Percentiles rank a stretch among this genome's conserved stretches.
These are phyloP conservation scores for Lethocerus indicus DNA, from an alignment of 1,140 invertebrate species.

Conservation along the genomic window DNA sequence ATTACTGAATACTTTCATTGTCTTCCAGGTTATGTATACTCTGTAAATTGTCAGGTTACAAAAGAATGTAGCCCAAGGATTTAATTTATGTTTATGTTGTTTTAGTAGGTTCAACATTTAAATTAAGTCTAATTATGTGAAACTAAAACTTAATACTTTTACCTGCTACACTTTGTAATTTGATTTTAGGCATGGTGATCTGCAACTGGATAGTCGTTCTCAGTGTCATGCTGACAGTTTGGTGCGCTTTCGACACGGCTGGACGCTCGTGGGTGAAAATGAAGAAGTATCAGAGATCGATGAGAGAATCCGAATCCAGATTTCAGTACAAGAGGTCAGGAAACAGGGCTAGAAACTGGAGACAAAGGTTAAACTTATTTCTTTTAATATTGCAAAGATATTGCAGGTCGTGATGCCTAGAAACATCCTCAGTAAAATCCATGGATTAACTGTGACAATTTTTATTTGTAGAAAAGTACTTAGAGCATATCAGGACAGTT, in stretches of 20 bases:
- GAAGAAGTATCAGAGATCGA: constrained; percentile 73
- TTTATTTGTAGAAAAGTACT: constrained; percentile 57
- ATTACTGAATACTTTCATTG: no score
- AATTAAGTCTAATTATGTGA: no score
- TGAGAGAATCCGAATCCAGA: constrained; percentile 51
- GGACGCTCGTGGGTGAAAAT: constrained; percentile 87
- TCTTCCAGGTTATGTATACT: no score
- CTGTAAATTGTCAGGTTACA: no score
- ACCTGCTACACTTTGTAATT: constrained; percentile 3
- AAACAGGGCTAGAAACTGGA: constrained; percentile 67
- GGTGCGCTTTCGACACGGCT: constrained; percentile 77
- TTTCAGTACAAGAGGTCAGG: constrained; percentile 63
- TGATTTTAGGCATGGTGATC: constrained; percentile 51
- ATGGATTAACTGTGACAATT: constrained; percentile 10
- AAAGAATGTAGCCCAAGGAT: no score
- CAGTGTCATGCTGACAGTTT: constrained; percentile 56
- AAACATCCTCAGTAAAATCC: no score
- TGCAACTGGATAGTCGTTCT: constrained; percentile 63
- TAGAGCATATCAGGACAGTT: constrained; percentile 76
- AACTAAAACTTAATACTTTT: no score
- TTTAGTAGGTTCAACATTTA: no score
- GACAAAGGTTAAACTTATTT: constrained; percentile 56
- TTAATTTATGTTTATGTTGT: no score
- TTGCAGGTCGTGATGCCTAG: no score
- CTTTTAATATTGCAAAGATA: no score